A percentile compares a stretch with the other conserved stretches of the same genome.
Conservation (phyloP, 2,113 vertebrate species). For the Notechis scutatus region DNA sequence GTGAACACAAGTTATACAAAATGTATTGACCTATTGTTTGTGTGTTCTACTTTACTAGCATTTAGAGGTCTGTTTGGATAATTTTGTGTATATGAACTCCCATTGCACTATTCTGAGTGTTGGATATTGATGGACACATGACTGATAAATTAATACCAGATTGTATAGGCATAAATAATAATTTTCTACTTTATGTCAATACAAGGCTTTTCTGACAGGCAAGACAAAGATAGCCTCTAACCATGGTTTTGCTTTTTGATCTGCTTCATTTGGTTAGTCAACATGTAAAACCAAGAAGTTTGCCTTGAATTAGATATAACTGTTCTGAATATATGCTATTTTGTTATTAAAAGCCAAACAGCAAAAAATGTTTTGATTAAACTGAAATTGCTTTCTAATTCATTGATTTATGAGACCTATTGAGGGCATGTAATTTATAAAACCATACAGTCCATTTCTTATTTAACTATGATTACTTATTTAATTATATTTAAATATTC, state of each 20-base stretch:
- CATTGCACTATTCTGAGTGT: slow-evolving; percentile 63
- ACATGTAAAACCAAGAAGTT: slow-evolving; percentile 17
- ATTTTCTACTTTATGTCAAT: slow-evolving; percentile 66
- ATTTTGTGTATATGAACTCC: slow-evolving; percentile 73
- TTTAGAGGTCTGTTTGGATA: slow-evolving; percentile 81
- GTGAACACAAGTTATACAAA: slow-evolving; percentile 66
- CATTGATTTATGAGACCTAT: not conserved
- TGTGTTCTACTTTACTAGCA: slow-evolving; percentile 75
- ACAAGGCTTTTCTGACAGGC: slow-evolving; percentile 52
- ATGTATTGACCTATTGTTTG: slow-evolving; percentile 78
- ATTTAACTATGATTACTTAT: not conserved
- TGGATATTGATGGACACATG: slow-evolving; percentile 69
- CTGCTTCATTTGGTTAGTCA: slow-evolving; percentile 40
- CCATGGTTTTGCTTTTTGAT: slow-evolving; percentile 37
- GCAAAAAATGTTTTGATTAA: not conserved
- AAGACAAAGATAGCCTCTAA: slow-evolving; percentile 18
- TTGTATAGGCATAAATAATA: slow-evolving; percentile 47
- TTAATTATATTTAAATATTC: slow-evolving; percentile 17
- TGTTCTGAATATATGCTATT: not conserved
- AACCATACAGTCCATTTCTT: not conserved
- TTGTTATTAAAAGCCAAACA: not conserved
- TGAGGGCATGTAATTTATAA: not conserved
- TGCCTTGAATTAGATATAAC: slow-evolving; percentile 1
- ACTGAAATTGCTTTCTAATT: not conserved
- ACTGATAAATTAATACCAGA: slow-evolving; percentile 60